Evolutionary conservation across 1,140 invertebrate species (phyloP).

Genomic region (Eufriesea mexicana): DNA sequence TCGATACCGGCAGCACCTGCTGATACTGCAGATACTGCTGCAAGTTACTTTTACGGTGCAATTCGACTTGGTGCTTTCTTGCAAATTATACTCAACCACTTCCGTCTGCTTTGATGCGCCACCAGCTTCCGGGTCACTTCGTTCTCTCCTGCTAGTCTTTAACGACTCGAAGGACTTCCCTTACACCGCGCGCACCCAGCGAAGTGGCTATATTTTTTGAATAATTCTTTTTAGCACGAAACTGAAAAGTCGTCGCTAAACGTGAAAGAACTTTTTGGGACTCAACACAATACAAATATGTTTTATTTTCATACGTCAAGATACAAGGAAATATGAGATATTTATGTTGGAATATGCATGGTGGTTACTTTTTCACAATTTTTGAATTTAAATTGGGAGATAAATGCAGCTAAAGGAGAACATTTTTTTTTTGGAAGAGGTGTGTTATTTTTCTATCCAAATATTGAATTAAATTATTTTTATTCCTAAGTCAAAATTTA

Average conservation of each 20-base stretch:
- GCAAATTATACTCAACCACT: constrained; percentile 37
- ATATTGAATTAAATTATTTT: too few species aligned
- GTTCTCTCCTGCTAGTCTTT: constrained; percentile 34
- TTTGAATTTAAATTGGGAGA: too few species aligned
- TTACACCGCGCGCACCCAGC: not conserved
- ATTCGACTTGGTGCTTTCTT: constrained; percentile 41
- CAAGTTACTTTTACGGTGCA: constrained; percentile 36
- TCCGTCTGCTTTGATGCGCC: constrained; percentile 48
- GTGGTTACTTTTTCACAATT: too few species aligned
- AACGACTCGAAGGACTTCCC: constrained; percentile 46
- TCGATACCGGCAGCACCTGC: constrained; percentile 26
- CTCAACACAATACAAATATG: too few species aligned
- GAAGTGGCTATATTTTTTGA: not conserved
- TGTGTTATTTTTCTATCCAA: too few species aligned
- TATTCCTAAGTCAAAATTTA: too few species aligned
- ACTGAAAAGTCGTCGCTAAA: not conserved
- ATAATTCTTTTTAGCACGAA: not conserved
- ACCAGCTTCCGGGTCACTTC: constrained; percentile 44
- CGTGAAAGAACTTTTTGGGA: not conserved
- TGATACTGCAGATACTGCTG: too few species aligned
- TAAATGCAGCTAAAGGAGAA: too few species aligned
- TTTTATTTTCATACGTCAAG: too few species aligned
- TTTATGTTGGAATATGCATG: too few species aligned
- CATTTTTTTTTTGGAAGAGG: too few species aligned
- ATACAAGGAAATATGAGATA: too few species aligned